These are phyloP conservation scores for Sebastiscus tertius DNA, from an alignment of 2,797 vertebrate genomes.

Conservation along the genomic window DNA sequence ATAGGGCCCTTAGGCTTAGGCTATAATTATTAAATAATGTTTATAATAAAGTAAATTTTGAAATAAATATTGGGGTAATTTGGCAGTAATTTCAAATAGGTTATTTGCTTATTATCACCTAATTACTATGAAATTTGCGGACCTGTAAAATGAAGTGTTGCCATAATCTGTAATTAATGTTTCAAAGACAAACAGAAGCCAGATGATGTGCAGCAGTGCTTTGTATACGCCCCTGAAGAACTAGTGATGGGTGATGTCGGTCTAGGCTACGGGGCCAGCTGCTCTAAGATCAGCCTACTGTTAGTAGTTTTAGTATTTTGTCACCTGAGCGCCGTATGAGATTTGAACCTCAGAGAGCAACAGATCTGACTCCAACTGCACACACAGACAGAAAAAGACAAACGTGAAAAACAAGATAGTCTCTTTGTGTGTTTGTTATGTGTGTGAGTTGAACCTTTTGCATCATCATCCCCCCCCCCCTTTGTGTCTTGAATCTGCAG, in stretches of 20 bases:
- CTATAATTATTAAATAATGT: no score
- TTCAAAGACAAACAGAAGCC: background rate
- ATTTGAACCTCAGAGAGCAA: conserved; percentile 73
- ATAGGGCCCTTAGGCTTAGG: no score
- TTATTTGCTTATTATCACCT: no score
- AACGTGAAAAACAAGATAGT: conserved; percentile 6
- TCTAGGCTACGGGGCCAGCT: conserved; percentile 41
- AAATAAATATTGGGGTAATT: no score
- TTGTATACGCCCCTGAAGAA: conserved; percentile 55
- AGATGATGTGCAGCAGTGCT: conserved; percentile 9
- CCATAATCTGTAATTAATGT: background rate
- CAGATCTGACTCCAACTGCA: conserved; percentile 73
- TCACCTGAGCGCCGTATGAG: conserved; percentile 72
- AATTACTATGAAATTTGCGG: no score
- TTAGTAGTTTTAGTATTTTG: conserved; percentile 5
- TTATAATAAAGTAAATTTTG: no score
- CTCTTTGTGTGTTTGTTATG: background rate
- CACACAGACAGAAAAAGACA: conserved; percentile 63
- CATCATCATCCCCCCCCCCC: background rate
- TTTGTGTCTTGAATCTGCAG: background rate
- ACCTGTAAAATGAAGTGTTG: no score
- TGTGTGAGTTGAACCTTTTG: background rate
- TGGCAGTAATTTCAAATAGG: no score
- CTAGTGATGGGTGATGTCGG: conserved; percentile 38
- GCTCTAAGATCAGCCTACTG: conserved; percentile 48